Evolutionary conservation across 2,113 vertebrate genomes (phyloP), one percentile per base, ranked within the genome.

Genomic region (Poecilia latipinna): DNA sequence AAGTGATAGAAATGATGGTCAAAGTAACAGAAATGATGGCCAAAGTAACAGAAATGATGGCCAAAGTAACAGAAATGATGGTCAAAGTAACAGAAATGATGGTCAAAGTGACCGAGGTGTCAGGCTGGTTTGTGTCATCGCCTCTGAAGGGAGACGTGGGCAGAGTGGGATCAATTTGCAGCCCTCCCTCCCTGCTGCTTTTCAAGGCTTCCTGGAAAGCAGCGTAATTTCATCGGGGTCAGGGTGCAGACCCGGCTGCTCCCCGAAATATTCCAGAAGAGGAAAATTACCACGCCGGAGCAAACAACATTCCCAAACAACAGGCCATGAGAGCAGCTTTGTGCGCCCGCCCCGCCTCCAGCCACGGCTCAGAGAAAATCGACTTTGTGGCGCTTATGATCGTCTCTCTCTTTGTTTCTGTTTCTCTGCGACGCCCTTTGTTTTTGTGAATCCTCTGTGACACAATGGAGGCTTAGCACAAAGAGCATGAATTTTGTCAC

Each of bases 171-270:
- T 88, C 75, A 22, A 62, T 72, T 90, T 88, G 61, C 84, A 79
- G 57, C 48, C 32, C 75, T 61, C 67, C 70, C 68, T 71, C 75
- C 51, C 33, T 22, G 42, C 12, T 22, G 51, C n/a, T 70, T 74
- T 73, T 42, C 35, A 72, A 68, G 85, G 51, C 83, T 90, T 93
- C 88, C 84, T 83, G 85, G 90, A 93, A 93, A 85, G 79, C 80
- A 75, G 64, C 72, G 84, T 85, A 77, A 92, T 86, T 78, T 86
- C 85, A 90, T 75, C 89, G 73, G 83, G 80, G 68, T 86, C 83
- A 77, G 70, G 48, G 74, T 84, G 66, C 81, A 85, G 71, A 68
- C 19, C 33, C 75, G 5, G 32, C 73, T 60, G 51, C 54, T 76
- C 61, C 70, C 79, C 33, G 22, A 79, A 83, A 87, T 77, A 88